A percentile compares a stretch with the other conserved stretches of the same genome.
Evolutionary conservation across 2,888 invertebrate genomes (phyloP).

Genomic region (Drosophila lutescens): DNA sequence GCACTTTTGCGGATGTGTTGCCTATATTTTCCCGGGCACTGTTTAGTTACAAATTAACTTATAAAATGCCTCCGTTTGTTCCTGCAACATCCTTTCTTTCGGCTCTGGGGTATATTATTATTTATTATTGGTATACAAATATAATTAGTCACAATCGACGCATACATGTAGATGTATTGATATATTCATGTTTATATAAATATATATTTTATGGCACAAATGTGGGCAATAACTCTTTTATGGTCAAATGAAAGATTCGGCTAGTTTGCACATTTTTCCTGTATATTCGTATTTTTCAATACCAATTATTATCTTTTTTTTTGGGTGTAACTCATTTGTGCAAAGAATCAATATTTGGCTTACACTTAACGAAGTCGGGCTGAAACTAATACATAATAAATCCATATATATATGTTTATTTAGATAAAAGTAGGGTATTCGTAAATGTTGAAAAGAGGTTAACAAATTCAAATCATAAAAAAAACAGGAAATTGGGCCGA

Average conservation of each 20-base stretch:
- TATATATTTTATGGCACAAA: conserved; percentile 37
- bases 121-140: conserved; percentile 35
- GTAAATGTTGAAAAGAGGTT: conserved; percentile 34
- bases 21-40: not conserved
- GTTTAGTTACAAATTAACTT: conserved; percentile 30
- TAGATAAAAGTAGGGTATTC: conserved; percentile 33
- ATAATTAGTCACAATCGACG: conserved; percentile 76
- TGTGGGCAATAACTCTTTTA: conserved; percentile 21
- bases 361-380: conserved; percentile 28
- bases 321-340: conserved; percentile 82
- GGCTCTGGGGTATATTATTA: not conserved
- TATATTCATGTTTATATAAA: not conserved
- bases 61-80: conserved; percentile 42
- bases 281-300: not conserved
- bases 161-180: conserved; percentile 34
- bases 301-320: conserved; percentile 31
- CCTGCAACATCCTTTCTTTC: conserved; percentile 13
- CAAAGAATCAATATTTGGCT: conserved; percentile 51
- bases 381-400: conserved; percentile 43
- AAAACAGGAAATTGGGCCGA: conserved; percentile 84
- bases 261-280: conserved; percentile 18
- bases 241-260: conserved; percentile 33
- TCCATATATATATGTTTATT: conserved; percentile 37
- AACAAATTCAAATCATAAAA: conserved; percentile 39
- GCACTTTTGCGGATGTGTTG: not conserved